Base-by-base conservation (phyloP, 2,113 vertebrate species). In the Helogale parvula region DNA sequence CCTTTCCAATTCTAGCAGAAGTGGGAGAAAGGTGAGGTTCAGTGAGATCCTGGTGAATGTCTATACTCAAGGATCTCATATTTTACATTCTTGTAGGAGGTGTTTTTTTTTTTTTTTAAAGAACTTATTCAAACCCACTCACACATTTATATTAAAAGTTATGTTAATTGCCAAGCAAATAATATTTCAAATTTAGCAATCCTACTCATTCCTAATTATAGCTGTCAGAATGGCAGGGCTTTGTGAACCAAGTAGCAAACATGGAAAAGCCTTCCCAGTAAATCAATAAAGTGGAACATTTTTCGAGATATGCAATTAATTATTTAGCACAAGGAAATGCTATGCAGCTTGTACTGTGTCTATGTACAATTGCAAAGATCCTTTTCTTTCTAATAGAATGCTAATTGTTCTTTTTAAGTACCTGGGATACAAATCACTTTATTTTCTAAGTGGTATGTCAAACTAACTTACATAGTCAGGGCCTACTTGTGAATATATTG, bases 131-230 rank as follows among this genome's bases (percentile, higher is more conserved):
- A 96, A 97, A 81, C 82, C 96, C 65, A 86, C 12, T 77, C 90
- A 94, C 9, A 41, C 92, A 93, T 85, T 98, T 89, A 94, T 97
- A 97, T 98, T 96, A 71, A 57, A 96, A 98, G 69, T 84, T 96
- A 65, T 79, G 82, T 66, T 98, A 98, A 98, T 96, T 98, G 82
- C 69, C 85, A 98, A 94, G 31, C 27, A 98, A 98, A 98, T 97
- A 97, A 69, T 97, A 95, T 97, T 93, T 96, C 7, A 96, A 93
- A 93, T 93, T 86, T 96, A 83, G 96, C 96, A 85, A 93, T 93
- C 41, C 54, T 97, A 2, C 80, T 97, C 1, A 68, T 95, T 98
- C 35, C 74, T 96, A 93, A 97, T 76, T 68, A 97, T 93, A 95
- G 69, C 54, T 93, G 11, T 68, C 29, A 88, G 74, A 97, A 68